Evolutionary conservation across 1,140 invertebrate genomes (phyloP).

Genomic region (Drosophila santomea): DNA sequence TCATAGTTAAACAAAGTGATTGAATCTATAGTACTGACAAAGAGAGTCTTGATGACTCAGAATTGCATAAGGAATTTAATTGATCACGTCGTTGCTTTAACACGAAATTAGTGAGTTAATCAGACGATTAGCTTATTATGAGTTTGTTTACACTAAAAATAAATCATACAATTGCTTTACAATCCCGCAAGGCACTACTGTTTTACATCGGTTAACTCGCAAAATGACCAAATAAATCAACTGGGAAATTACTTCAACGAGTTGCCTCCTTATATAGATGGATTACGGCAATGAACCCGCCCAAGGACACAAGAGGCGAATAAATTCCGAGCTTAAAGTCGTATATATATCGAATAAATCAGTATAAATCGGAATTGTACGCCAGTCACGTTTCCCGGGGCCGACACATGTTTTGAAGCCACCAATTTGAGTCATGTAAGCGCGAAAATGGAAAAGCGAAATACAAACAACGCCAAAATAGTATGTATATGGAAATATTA

Average conservation of each 20-base stretch:
- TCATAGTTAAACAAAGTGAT: not conserved
- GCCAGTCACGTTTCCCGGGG: constrained; percentile 64
- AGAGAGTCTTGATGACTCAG: not conserved
- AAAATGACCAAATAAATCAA: constrained; percentile 23
- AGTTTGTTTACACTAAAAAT: not conserved
- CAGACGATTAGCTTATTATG: not conserved
- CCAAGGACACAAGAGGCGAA: constrained; percentile 15
- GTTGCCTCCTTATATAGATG: constrained; percentile 9
- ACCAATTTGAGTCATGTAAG: constrained; percentile 46
- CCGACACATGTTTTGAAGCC: constrained; percentile 54
- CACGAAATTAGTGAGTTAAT: not conserved
- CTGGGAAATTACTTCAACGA: constrained; percentile 9
- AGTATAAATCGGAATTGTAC: constrained; percentile 42
- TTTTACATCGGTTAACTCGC: not conserved
- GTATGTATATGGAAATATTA: constrained; percentile 37
- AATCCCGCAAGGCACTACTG: not conserved
- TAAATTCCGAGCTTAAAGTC: constrained; percentile 26
- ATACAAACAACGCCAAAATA: constrained; percentile 7
- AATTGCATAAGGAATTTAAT: not conserved
- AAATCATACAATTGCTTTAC: not conserved
- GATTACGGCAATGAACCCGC: constrained; percentile 18
- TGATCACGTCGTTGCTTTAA: not conserved
- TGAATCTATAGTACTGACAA: not conserved
- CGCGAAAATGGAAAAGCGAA: constrained; percentile 14
- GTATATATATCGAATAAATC: constrained; percentile 25